Evolutionary conservation across 2,797 vertebrate genomes (phyloP).

Genomic region (Rachycentron canadum): DNA sequence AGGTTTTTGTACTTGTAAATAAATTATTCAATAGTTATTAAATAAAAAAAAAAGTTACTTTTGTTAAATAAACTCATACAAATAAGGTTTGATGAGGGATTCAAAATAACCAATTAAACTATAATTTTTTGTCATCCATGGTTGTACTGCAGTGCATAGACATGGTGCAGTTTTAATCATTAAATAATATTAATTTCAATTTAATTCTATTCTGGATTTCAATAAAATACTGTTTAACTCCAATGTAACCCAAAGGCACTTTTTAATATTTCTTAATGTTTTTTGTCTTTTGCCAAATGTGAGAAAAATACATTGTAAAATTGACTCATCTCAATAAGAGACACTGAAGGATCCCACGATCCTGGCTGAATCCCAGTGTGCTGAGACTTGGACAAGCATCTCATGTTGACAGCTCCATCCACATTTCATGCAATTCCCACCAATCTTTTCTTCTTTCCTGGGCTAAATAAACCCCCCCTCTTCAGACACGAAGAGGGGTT

Average conservation of each 20-base stretch:
- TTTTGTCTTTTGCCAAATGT: not conserved
- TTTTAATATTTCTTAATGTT: not conserved
- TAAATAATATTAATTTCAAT: not conserved
- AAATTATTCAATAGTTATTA: no score
- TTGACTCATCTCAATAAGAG: conserved; percentile 35
- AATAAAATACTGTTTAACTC: not conserved
- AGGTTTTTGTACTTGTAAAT: no score
- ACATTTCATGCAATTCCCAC: conserved; percentile 63
- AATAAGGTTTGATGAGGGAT: not conserved
- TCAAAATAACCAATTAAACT: not conserved
- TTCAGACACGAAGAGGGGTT: conserved; percentile 60
- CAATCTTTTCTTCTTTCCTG: conserved; percentile 43
- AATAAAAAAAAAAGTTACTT: no score
- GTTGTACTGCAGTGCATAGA: not conserved
- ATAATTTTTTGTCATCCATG: not conserved
- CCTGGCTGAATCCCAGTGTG: conserved; percentile 22
- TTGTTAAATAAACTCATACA: not conserved
- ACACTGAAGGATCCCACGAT: conserved; percentile 34
- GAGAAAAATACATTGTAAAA: conserved; percentile 5
- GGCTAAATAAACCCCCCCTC: conserved; percentile 61
- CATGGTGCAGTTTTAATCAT: not conserved
- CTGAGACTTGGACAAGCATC: conserved; percentile 45
- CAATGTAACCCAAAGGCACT: not conserved
- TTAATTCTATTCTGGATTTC: not conserved
- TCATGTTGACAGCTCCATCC: conserved; percentile 71